Conservation (phyloP, 2,888 invertebrate species). For the Caenorhabditis zanzibari region DNA sequence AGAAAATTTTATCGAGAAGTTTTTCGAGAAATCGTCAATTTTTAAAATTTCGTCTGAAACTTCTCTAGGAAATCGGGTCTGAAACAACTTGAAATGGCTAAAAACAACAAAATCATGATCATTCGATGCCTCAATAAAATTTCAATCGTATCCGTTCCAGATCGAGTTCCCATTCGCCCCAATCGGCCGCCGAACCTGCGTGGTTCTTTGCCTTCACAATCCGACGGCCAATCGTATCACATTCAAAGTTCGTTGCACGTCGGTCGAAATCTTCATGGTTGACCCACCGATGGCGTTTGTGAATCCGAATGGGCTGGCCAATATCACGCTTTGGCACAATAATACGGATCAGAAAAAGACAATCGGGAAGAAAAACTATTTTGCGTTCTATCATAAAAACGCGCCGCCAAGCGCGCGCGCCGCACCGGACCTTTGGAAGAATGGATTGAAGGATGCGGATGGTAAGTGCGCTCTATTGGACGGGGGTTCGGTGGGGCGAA, state of each 20-base stretch:
- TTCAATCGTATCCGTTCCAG: not conserved
- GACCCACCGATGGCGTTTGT: slow-evolving; percentile 57
- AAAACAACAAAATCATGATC: too few relatives aligned
- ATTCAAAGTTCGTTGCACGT: slow-evolving; percentile 62
- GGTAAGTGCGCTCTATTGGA: slow-evolving; percentile 1
- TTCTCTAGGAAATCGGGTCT: too few relatives aligned
- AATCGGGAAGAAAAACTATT: slow-evolving; percentile 40
- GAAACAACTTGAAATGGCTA: too few relatives aligned
- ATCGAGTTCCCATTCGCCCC: slow-evolving; percentile 22
- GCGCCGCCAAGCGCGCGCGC: slow-evolving; percentile 1
- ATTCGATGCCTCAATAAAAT: not conserved
- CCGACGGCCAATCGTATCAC: slow-evolving; percentile 11
- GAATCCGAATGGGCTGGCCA: slow-evolving; percentile 21
- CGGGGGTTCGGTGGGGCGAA: too few relatives aligned
- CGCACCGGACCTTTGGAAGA: slow-evolving; percentile 32
- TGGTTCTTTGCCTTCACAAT: slow-evolving; percentile 37
- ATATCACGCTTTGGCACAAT: slow-evolving; percentile 30
- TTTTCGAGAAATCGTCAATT: too few relatives aligned
- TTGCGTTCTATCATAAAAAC: slow-evolving; percentile 59
- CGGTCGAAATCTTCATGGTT: slow-evolving; percentile 58
- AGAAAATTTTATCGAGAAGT: too few relatives aligned
- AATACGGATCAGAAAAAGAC: slow-evolving; percentile 25
- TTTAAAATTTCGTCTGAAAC: too few relatives aligned
- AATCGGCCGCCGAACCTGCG: not conserved
- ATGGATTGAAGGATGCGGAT: slow-evolving; percentile 29